Evolutionary conservation across 2,113 vertebrate genomes (phyloP), one percentile per base, ranked within the genome.

Genomic region (Cacatua alba): DNA sequence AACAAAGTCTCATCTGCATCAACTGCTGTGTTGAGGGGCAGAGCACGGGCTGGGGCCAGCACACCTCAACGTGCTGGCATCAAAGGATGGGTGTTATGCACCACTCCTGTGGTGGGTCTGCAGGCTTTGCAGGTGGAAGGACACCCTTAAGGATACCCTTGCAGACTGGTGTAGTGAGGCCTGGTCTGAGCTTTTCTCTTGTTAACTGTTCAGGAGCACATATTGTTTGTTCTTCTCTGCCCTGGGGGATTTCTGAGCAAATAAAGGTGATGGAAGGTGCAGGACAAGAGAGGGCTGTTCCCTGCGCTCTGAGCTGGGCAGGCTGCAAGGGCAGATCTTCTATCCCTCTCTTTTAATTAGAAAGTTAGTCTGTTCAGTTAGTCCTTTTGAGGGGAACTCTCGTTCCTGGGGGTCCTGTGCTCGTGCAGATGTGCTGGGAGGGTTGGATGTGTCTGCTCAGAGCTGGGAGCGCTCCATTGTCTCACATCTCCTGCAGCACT

Each of bases 371-470:
- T 41, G 41, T 41, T 41, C 41, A 41, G 41, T 41, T 41, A 41
- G 41, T 41, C 16, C 17, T 72, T 71, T 76, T 39, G 62, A 49
- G 28, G 7, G 11, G 26, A 75, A 35, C 44, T 24, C 17, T 53
- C 41, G 26, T 35, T 12, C 10, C 62, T 35, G 21, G 28, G 13
- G 9, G 4, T 31, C 18, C 39, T 55, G 19, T 4, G 4, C n/a
- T 80, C 0, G 0, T 26, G 48, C 31, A 76, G 67, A 11, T 0
- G 4, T 52, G 28, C 52, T 39, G 48, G 44, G n/a, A 76, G 11
- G 6, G 7, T 4, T 65, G 51, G 7, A n/a, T 6, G 6, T 59
- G 55, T 51, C 48, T 74, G 39, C 37, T 69, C 1, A 2, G 31
- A 7, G 4, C 25, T 33, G 43, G 16, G 28, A 57, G 59, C 2